These are phyloP conservation scores for Grammomys dolichurus DNA, from an alignment of 2,113 vertebrate genomes.

Conservation along the genomic window DNA sequence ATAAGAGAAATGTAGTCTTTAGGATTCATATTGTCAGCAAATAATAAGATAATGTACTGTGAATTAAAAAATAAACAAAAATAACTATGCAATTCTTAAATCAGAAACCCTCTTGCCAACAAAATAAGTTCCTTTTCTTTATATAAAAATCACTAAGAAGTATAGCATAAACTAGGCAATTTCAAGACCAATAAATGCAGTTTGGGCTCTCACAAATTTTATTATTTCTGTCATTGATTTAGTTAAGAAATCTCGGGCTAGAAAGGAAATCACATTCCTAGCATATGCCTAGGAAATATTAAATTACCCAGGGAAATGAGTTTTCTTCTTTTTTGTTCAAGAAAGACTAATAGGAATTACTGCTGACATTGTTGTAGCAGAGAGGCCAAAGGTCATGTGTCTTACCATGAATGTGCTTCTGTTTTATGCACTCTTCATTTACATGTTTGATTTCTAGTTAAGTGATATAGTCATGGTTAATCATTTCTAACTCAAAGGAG, in stretches of 20 bases:
- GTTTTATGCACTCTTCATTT: background rate
- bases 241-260: slow-evolving; percentile 48
- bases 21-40: slow-evolving; percentile 10
- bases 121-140: background rate
- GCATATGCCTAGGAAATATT: slow-evolving; percentile 44
- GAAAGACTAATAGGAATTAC: slow-evolving; percentile 33
- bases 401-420: slow-evolving; percentile 14
- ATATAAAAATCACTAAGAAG: slow-evolving; percentile 47
- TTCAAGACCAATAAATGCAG: slow-evolving; percentile 28
- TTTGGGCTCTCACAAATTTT: slow-evolving; percentile 27
- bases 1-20: slow-evolving; percentile 41
- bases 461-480: background rate
- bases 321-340: slow-evolving; percentile 14
- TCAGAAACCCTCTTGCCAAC: slow-evolving; percentile 8
- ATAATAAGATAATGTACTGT: slow-evolving; percentile 35
- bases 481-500: background rate
- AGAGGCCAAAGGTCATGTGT: background rate
- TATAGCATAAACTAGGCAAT: slow-evolving; percentile 4
- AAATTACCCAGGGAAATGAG: slow-evolving; percentile 61
- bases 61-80: slow-evolving; percentile 24
- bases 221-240: slow-evolving; percentile 55
- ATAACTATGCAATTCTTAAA: background rate
- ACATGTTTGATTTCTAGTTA: slow-evolving; percentile 37
- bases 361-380: background rate
- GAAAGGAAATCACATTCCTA: slow-evolving; percentile 58